Percentiles rank a stretch among this genome's conserved stretches.
Evolutionary conservation across 2,113 vertebrate species (phyloP).

Genomic region (Pachypanchax playfairii): DNA sequence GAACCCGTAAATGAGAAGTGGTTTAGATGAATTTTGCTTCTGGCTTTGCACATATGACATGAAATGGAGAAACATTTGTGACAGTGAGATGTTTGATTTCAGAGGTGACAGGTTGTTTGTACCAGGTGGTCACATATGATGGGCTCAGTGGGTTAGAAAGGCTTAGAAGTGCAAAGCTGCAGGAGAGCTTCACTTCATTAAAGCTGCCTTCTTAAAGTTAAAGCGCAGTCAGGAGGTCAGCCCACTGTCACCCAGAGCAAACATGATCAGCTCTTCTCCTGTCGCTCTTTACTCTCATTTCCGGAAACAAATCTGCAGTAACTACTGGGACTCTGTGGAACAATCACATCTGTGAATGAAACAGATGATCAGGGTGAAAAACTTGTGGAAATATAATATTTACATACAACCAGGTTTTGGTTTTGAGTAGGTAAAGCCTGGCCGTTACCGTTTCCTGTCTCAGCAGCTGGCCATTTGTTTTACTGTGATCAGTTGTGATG

Average conservation of each 20-base stretch:
- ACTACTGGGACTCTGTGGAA: no score
- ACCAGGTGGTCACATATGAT: conserved; percentile 27
- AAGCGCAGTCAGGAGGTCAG: neutral
- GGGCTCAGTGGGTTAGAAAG: conserved; percentile 25
- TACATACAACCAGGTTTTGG: no score
- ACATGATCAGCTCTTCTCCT: conserved; percentile 15
- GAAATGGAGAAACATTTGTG: no score
- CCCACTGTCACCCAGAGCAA: neutral
- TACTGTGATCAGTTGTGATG: neutral
- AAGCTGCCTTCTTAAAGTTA: conserved; percentile 22
- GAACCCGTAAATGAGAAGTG: no score
- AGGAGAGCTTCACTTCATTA: conserved; percentile 39
- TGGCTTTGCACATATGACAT: no score
- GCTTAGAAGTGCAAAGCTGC: conserved; percentile 35
- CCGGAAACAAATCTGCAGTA: no score
- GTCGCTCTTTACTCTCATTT: neutral
- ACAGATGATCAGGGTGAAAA: no score
- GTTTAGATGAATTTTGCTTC: no score
- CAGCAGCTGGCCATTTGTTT: neutral
- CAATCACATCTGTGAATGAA: no score
- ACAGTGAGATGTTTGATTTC: no score
- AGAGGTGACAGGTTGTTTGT: conserved; percentile 1
- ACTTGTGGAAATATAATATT: neutral
- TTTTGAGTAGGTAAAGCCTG: neutral
- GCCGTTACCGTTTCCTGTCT: neutral